Conservation (phyloP, 2,888 invertebrate genomes). For the Troglohyphantes excavatus region DNA sequence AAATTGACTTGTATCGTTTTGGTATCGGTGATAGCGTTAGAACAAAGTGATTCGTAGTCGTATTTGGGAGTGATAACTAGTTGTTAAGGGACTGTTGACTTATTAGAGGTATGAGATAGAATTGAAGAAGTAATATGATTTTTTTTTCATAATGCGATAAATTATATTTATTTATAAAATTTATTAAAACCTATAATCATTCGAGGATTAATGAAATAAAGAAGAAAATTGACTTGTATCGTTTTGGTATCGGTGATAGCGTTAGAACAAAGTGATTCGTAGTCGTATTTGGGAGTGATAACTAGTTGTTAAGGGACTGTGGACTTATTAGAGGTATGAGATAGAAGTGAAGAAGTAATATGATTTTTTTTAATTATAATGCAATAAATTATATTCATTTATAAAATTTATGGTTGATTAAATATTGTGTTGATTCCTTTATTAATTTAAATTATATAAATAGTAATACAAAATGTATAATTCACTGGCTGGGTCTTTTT, state of each 20-base stretch:
- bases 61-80: background rate
- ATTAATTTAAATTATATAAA: no score
- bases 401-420: no score
- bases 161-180: no score
- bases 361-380: no score
- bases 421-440: no score
- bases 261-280: constrained; percentile 30
- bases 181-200: constrained; percentile 49
- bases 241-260: constrained; percentile 44
- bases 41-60: constrained; percentile 40
- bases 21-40: constrained; percentile 27
- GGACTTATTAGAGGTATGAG: background rate
- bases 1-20: constrained; percentile 45
- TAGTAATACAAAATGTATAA: no score
- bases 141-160: no score
- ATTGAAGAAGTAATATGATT: no score
- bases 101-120: background rate
- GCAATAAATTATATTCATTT: no score
- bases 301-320: background rate
- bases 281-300: constrained; percentile 11
- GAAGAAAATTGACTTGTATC: constrained; percentile 40
- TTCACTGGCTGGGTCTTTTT: no score
- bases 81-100: background rate
- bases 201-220: constrained; percentile 52
- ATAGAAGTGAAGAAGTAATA: background rate